Conservation (phyloP, 2,113 vertebrate species). For the Excalfactoria chinensis region DNA sequence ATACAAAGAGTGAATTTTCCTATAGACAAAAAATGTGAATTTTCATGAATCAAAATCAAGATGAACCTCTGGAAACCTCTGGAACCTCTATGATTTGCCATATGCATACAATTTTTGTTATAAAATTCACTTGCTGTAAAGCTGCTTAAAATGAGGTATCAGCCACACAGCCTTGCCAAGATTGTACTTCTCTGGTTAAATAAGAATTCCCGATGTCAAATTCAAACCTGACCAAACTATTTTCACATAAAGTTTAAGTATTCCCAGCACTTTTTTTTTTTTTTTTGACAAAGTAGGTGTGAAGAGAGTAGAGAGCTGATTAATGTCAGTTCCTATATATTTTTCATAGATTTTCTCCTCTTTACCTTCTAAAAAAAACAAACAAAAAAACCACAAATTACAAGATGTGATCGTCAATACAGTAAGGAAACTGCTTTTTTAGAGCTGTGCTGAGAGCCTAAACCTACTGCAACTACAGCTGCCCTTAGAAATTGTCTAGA, state of each 20-base stretch:
- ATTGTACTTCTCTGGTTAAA: background rate
- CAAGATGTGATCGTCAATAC: background rate
- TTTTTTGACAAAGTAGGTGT: background rate
- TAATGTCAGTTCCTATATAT: background rate
- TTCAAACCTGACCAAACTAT: background rate
- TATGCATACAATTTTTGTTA: background rate
- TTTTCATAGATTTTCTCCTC: background rate
- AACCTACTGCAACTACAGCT: background rate
- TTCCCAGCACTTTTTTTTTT: background rate
- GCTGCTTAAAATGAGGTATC: background rate
- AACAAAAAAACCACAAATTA: background rate
- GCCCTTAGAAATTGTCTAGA: background rate
- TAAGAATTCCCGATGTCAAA: background rate
- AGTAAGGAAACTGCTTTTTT: background rate
- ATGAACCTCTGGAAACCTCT: background rate
- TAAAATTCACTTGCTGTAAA: slow-evolving; percentile 20
- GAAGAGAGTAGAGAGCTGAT: background rate
- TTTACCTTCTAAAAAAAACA: background rate
- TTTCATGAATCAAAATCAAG: background rate
- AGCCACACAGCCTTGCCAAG: background rate
- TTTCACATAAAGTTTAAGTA: background rate
- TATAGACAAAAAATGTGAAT: background rate
- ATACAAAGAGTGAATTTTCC: background rate
- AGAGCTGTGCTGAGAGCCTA: background rate
- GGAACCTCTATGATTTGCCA: background rate